Base-by-base conservation (phyloP, 2,888 invertebrate genomes). In the Ernsta delagoae region DNA sequence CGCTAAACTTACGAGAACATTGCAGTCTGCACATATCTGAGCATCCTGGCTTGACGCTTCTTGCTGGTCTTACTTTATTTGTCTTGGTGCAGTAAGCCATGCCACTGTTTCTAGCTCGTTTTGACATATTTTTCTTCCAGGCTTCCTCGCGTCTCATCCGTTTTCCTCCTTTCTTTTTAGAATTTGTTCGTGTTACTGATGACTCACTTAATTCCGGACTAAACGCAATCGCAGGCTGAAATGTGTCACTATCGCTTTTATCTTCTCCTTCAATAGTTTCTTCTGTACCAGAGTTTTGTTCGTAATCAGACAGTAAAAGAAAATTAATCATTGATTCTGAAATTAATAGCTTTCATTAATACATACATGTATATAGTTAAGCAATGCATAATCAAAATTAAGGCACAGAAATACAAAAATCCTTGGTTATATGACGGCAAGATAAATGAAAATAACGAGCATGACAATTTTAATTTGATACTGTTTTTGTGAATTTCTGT, bases 1-100 rank as follows among this genome's bases (percentile, higher is more conserved):
- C 54, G 4, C 9, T 54, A 5, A 54, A 54, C 31, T 5, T 54
- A 8, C 11, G 8, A 54, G 31, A 31, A 54, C 31, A 54, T 9
- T 54, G 3, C 31, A 54, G 7, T 54, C 31, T 54, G 54, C 54
- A 54, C 31, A 8, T 54, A 9, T 54, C 54, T 54, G 54, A 54
- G 31, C 31, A 54, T 31, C 54, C 54, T 4, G 54, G 54, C 6
- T 54, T 54, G 8, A 54, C 54, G 4, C 24, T 53, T 53, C 24
- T 53, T 24, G 53, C 53, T 53, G 53, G 53, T 31, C 0, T 54
- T 54, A 54, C 11, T 54, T 54, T 31, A 31, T 54, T 54, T 11
- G 8, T 54, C 9, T 9, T 31, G 9, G 31, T 54, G 3, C 3
- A 4, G 31, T 54, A 54, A 54, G 54, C 54, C 54, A 12, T 24